Conservation (phyloP, 2,888 invertebrate species). For the Meloe dianella region DNA sequence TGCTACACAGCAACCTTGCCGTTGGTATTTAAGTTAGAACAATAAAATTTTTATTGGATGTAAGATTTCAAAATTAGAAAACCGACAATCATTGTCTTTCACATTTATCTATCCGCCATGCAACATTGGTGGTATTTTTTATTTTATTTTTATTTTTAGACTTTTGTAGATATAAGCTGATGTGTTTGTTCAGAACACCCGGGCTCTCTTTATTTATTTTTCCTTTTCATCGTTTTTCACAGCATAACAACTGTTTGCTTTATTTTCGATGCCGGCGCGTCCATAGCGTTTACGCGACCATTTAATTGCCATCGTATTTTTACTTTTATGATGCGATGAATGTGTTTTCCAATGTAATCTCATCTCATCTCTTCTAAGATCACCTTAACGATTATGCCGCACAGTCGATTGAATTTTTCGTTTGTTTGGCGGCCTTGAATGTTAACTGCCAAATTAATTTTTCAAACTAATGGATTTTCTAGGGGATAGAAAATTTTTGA, state of each 20-base stretch:
- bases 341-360: neutral
- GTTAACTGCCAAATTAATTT: conserved; percentile 16
- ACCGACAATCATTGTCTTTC: conserved; percentile 14
- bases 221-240: conserved; percentile 30
- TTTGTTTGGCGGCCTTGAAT: neutral
- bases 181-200: conserved; percentile 40
- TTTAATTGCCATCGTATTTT: conserved; percentile 25
- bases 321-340: neutral
- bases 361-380: neutral
- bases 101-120: conserved; percentile 22
- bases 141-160: too few relatives aligned
- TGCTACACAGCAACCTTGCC: neutral
- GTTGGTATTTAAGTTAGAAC: neutral
- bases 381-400: neutral
- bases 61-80: neutral
- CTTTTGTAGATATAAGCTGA: conserved; percentile 40
- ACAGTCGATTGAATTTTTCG: neutral
- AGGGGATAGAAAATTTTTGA: neutral
- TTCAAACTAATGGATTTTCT: conserved; percentile 17
- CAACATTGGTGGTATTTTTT: conserved; percentile 32
- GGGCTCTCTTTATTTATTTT: conserved; percentile 39
- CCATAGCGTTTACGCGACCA: conserved; percentile 19
- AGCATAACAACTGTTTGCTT: conserved; percentile 32
- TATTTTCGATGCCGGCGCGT: conserved; percentile 29
- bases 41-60: neutral